Evolutionary conservation across 2,113 vertebrate genomes (phyloP).

Genomic region (Lepisosteus oculatus): DNA sequence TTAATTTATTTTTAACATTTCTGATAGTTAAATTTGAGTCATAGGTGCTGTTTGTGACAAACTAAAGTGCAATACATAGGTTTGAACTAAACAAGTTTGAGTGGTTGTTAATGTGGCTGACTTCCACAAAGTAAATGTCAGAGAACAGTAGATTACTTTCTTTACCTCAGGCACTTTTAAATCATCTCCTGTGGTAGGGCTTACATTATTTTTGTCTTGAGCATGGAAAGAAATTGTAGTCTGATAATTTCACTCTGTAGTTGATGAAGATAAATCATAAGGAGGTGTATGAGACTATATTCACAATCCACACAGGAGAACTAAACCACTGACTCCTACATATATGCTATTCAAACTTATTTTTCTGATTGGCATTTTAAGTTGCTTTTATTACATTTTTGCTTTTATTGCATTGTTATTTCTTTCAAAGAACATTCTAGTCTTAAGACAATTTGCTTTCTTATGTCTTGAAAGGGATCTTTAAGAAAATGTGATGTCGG

Average conservation of each 20-base stretch:
- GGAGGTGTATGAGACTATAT: slow-evolving; percentile 48
- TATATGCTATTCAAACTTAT: slow-evolving; percentile 59
- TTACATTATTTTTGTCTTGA: slow-evolving; percentile 50
- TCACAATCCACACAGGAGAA: slow-evolving; percentile 55
- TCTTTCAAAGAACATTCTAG: no score
- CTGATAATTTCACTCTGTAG: slow-evolving; percentile 67
- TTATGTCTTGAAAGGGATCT: no score
- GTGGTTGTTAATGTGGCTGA: slow-evolving; percentile 69
- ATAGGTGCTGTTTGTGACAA: slow-evolving; percentile 59
- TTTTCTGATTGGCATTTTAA: slow-evolving; percentile 47
- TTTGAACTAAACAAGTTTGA: slow-evolving; percentile 68
- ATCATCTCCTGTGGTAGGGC: slow-evolving; percentile 58
- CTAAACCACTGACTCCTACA: slow-evolving; percentile 43
- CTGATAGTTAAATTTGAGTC: slow-evolving; percentile 51
- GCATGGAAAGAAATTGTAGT: slow-evolving; percentile 66
- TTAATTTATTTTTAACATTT: slow-evolving; percentile 38
- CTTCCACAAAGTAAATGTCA: slow-evolving; percentile 66
- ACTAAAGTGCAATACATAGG: slow-evolving; percentile 56
- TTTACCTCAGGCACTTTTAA: slow-evolving; percentile 64
- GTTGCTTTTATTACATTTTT: no score
- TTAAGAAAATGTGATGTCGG: no score
- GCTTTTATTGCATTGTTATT: no score
- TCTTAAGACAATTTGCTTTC: no score
- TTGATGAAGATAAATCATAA: slow-evolving; percentile 73
- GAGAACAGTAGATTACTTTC: slow-evolving; percentile 72